Evolutionary conservation across 2,888 invertebrate genomes (phyloP).

Genomic region (Ferdinandea cuprea): DNA sequence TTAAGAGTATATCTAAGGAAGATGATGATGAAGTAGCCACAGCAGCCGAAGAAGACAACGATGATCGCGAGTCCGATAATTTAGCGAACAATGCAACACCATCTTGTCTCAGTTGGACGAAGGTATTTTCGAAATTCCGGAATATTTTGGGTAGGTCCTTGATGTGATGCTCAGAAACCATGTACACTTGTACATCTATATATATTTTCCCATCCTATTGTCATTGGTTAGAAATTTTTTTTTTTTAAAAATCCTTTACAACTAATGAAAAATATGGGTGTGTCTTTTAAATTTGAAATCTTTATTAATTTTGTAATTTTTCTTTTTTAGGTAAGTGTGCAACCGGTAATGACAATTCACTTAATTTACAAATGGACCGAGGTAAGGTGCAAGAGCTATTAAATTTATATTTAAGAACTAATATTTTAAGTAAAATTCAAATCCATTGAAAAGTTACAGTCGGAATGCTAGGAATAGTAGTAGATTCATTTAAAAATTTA

Average conservation of each 20-base stretch:
- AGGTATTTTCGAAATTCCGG: conserved; percentile 75
- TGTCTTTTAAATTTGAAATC: neutral
- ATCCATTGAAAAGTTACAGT: conserved; percentile 43
- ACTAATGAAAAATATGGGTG: neutral
- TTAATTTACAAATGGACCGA: conserved; percentile 64
- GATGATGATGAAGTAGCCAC: conserved; percentile 44
- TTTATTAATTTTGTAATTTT: conserved; percentile 11
- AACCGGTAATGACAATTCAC: conserved; percentile 72
- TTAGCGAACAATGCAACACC: conserved; percentile 76
- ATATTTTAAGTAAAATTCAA: neutral
- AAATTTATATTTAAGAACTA: neutral
- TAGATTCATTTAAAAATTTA: too few relatives aligned
- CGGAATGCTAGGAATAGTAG: too few relatives aligned
- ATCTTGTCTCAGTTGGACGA: conserved; percentile 82
- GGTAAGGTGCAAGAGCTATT: conserved; percentile 70
- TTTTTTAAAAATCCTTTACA: too few relatives aligned
- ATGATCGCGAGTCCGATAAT: conserved; percentile 69
- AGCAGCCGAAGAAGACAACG: conserved; percentile 26
- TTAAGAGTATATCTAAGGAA: conserved; percentile 56
- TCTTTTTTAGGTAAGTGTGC: conserved; percentile 69
- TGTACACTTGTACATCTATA: neutral
- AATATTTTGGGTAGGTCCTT: conserved; percentile 72
- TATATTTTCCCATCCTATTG: neutral
- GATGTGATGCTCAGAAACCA: conserved; percentile 56
- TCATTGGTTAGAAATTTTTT: neutral